phyloP scores from a whole-genome alignment of 2,888 invertebrate species.

The Mycalesis mineus region DNA sequence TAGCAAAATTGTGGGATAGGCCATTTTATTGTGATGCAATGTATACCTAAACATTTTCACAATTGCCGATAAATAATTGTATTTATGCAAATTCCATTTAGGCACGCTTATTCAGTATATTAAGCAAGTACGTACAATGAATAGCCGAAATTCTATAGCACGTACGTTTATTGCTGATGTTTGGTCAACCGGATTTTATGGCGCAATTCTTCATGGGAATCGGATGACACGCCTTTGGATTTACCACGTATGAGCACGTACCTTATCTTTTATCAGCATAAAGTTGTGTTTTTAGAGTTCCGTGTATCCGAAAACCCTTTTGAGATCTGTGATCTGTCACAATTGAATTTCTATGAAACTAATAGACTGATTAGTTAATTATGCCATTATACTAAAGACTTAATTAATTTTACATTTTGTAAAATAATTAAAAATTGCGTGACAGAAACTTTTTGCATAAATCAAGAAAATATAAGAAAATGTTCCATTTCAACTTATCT shows the following conservation, averaged over 20 bases:
- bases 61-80: not conserved
- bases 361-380: too few relatives aligned
- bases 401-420: too few relatives aligned
- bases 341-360: too few relatives aligned
- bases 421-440: too few relatives aligned
- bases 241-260: not conserved
- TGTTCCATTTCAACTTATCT: too few relatives aligned
- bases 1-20: not conserved
- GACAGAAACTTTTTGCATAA: too few relatives aligned
- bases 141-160: constrained; percentile 4
- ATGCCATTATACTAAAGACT: too few relatives aligned
- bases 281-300: too few relatives aligned
- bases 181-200: constrained; percentile 18
- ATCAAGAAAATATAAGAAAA: too few relatives aligned
- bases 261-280: too few relatives aligned
- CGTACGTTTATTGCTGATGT: constrained; percentile 12
- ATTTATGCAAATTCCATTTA: not conserved
- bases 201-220: constrained; percentile 28
- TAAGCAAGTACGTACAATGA: not conserved
- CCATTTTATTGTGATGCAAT: not conserved
- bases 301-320: too few relatives aligned
- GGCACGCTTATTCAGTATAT: not conserved
- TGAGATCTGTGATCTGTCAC: too few relatives aligned
- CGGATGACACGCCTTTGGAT: constrained; percentile 27
- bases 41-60: not conserved